These are phyloP conservation scores for Danaus melanippus DNA, from an alignment of 1,140 invertebrate genomes.

Conservation along the genomic window DNA sequence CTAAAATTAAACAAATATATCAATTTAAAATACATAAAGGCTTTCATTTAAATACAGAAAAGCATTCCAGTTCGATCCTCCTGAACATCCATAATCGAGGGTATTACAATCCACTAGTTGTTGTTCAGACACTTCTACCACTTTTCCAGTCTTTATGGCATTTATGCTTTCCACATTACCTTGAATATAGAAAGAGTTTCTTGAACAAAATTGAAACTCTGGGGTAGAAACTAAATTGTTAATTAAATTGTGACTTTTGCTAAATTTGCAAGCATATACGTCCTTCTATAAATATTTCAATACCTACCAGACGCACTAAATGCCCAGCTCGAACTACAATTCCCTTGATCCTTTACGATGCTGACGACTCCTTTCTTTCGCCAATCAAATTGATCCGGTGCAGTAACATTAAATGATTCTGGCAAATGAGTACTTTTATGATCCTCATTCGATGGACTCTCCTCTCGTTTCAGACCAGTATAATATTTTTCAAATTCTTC, in stretches of 20 bases:
- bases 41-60: too few relatives aligned
- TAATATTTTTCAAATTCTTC: slow-evolving; percentile 8
- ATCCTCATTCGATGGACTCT: not conserved
- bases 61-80: not conserved
- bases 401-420: slow-evolving; percentile 1
- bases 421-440: not conserved
- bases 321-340: slow-evolving; percentile 4
- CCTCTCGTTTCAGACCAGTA: slow-evolving; percentile 3
- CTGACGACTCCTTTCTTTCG: slow-evolving; percentile 5
- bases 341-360: not conserved
- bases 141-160: slow-evolving; percentile 14
- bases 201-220: too few relatives aligned
- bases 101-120: slow-evolving; percentile 16
- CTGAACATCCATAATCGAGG: not conserved
- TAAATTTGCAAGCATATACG: too few relatives aligned
- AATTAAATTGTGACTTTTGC: too few relatives aligned
- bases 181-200: not conserved
- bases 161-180: slow-evolving; percentile 16
- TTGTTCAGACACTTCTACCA: slow-evolving; percentile 11
- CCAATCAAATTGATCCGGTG: slow-evolving; percentile 9
- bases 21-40: too few relatives aligned
- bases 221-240: too few relatives aligned
- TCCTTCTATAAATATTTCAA: too few relatives aligned
- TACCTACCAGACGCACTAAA: not conserved
- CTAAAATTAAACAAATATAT: too few relatives aligned